These are phyloP conservation scores for Venusia cambrica DNA, from an alignment of 2,888 invertebrate genomes.

Conservation along the genomic window DNA sequence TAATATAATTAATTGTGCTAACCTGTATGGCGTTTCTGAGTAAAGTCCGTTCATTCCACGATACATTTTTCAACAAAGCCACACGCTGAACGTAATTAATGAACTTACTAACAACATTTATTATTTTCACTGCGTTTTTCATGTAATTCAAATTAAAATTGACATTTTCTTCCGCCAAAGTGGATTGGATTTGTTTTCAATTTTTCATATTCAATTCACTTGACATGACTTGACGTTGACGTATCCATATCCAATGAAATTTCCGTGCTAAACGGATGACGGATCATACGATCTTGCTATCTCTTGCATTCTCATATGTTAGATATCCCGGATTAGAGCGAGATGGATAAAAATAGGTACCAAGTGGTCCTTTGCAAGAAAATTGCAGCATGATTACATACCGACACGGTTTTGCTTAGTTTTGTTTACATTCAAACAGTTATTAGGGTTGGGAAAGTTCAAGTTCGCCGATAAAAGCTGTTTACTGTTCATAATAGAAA, in stretches of 20 bases:
- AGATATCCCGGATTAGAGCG: constrained; percentile 35
- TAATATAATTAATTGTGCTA: constrained; percentile 39
- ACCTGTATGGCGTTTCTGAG: constrained; percentile 69
- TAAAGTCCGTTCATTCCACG: constrained; percentile 68
- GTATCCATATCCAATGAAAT: constrained; percentile 46
- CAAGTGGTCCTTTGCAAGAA: constrained; percentile 42
- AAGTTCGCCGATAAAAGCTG: constrained; percentile 33
- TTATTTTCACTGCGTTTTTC: constrained; percentile 31
- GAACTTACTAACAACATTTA: constrained; percentile 36
- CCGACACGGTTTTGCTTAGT: constrained; percentile 33
- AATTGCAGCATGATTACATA: no score
- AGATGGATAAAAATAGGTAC: constrained; percentile 33
- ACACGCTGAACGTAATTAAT: constrained; percentile 35
- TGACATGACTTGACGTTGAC: constrained; percentile 21
- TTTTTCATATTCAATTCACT: constrained; percentile 47
- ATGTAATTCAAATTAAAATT: constrained; percentile 32
- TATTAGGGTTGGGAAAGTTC: constrained; percentile 39
- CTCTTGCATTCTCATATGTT: constrained; percentile 39
- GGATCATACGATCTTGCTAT: constrained; percentile 68
- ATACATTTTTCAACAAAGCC: constrained; percentile 54
- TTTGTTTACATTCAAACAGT: constrained; percentile 29
- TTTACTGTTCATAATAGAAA: constrained; percentile 5
- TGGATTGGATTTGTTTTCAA: constrained; percentile 53
- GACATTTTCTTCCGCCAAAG: constrained; percentile 48
- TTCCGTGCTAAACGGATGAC: constrained; percentile 40